Percentiles rank a stretch among this genome's conserved stretches.
Conservation (phyloP, 2,113 vertebrate species). For the Megaceryle maxima region DNA sequence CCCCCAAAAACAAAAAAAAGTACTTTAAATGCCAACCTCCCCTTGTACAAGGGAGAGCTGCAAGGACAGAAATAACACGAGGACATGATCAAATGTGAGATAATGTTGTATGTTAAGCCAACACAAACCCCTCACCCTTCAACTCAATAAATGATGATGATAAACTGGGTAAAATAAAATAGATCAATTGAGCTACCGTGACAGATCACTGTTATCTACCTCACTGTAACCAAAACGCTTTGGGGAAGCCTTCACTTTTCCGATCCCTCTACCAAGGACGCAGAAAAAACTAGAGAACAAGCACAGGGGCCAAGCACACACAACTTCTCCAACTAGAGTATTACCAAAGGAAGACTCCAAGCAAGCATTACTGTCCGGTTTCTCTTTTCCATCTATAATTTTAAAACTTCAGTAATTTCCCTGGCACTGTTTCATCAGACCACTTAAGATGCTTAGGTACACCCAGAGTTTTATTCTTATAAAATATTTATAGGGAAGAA, state of each 20-base stretch:
- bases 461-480: not conserved
- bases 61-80: accelerated
- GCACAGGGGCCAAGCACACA: not conserved
- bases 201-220: not conserved
- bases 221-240: not conserved
- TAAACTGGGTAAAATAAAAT: not conserved
- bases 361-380: not conserved
- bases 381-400: not conserved
- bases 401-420: not conserved
- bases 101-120: accelerated
- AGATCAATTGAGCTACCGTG: not conserved
- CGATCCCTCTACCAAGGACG: not conserved
- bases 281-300: not conserved
- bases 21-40: not conserved
- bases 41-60: not conserved
- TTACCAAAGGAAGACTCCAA: not conserved
- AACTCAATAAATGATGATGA: not conserved
- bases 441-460: not conserved
- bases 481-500: not conserved
- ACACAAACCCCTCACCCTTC: not conserved
- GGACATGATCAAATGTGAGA: not conserved
- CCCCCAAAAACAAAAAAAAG: not conserved
- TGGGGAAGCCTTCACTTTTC: not conserved
- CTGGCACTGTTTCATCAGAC: not conserved
- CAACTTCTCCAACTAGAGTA: not conserved